Percentiles rank a stretch among this genome's conserved stretches.
phyloP scores from a whole-genome alignment of 2,113 vertebrate species.

The Microcebus tavaratra region DNA sequence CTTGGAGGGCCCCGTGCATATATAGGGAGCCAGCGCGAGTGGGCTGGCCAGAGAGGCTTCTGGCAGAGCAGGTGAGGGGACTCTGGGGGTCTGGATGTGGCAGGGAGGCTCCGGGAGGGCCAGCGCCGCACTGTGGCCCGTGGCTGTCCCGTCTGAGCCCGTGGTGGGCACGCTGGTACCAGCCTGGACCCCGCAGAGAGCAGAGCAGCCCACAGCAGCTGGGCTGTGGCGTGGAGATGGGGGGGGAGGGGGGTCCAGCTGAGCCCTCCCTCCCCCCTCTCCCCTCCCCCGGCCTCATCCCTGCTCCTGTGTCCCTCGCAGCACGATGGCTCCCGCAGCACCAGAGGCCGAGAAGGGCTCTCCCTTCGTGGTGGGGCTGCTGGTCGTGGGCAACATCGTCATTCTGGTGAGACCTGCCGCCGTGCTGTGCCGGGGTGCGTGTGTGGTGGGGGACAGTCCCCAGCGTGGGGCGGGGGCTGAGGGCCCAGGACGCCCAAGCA shows the following conservation, averaged over 20 bases:
- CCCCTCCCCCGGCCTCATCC: neutral
- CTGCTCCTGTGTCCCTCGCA: neutral
- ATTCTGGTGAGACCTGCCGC: constrained; percentile 78
- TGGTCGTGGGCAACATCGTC: constrained; percentile 80
- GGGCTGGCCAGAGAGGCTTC: neutral
- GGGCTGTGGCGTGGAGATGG: neutral
- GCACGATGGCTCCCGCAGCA: constrained; percentile 57
- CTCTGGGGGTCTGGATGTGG: neutral
- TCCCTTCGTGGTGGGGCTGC: constrained; percentile 64
- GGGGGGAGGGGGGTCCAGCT: no score
- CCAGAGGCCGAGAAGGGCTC: constrained; percentile 71
- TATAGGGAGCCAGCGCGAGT: constrained; percentile 32
- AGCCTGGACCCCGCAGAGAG: neutral
- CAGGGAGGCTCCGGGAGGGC: neutral
- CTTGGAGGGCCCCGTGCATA: neutral
- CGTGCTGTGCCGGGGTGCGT: neutral
- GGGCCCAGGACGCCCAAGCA: neutral
- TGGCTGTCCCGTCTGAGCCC: neutral
- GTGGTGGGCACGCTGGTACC: neutral
- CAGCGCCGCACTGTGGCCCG: neutral
- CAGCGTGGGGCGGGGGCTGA: neutral
- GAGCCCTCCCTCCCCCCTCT: no score
- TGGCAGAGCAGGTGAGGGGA: constrained; percentile 45
- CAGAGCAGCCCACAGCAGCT: neutral
- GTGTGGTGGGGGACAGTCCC: neutral